Conservation (phyloP, 2,888 invertebrate genomes). For the Mesopsocus fuscifrons region DNA sequence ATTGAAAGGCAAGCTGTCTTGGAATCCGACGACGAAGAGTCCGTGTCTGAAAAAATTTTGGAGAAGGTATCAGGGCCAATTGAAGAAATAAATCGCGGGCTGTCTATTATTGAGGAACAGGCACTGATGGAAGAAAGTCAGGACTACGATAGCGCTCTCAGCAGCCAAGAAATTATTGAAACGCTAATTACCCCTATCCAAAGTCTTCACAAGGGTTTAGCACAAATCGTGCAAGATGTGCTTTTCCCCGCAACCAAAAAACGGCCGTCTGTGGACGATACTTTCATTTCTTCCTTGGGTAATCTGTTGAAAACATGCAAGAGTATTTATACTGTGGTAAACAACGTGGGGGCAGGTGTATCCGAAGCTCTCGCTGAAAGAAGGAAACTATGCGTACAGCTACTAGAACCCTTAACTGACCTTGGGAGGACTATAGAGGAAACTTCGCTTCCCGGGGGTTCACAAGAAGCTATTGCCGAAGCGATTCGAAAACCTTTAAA, state of each 20-base stretch:
- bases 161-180: conserved; percentile 14
- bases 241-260: background rate
- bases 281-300: background rate
- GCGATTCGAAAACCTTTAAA: conserved; percentile 18
- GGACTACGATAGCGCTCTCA: conserved; percentile 17
- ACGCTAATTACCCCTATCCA: conserved; percentile 1
- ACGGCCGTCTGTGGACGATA: background rate
- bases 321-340: background rate
- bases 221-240: conserved; percentile 11
- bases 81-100: conserved; percentile 12
- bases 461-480: conserved; percentile 11
- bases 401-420: background rate
- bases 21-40: conserved; percentile 4
- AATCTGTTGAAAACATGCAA: background rate
- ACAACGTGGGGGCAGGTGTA: background rate
- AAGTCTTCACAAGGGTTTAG: conserved; percentile 9
- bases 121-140: conserved; percentile 13
- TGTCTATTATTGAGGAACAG: conserved; percentile 4
- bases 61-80: conserved; percentile 3
- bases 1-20: conserved; percentile 10
- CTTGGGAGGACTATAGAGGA: background rate
- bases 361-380: background rate
- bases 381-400: background rate
- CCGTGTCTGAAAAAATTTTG: conserved; percentile 7
- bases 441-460: background rate